A percentile compares a stretch with the other conserved stretches of the same genome.
These are phyloP conservation scores for Nezara viridula DNA, from an alignment of 2,888 invertebrate genomes.

Conservation along the genomic window DNA sequence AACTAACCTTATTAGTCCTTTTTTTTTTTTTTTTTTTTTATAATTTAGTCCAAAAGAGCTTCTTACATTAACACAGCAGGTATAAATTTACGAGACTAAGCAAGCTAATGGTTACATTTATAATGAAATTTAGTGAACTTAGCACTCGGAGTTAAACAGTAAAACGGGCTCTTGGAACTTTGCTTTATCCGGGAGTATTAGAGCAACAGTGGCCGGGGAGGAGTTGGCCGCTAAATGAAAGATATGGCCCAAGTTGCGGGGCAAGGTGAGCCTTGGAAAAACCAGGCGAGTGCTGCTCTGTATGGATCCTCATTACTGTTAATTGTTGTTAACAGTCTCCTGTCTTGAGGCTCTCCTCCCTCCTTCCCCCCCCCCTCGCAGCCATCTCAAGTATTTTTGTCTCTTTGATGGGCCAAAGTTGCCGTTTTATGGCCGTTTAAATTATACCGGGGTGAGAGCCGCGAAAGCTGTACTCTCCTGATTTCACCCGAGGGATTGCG, in stretches of 20 bases:
- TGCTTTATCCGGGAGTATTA: not conserved
- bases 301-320: constrained; percentile 35
- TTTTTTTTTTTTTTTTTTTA: not conserved
- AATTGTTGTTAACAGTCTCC: constrained; percentile 20
- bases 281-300: not conserved
- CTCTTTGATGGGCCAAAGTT: not conserved
- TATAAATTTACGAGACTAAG: constrained; percentile 9
- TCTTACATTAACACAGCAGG: not conserved
- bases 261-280: constrained; percentile 8
- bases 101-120: constrained; percentile 25
- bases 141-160: constrained; percentile 33
- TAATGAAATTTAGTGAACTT: constrained; percentile 41
- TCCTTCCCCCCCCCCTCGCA: not conserved
- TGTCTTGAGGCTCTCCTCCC: not conserved
- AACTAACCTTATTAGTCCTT: not conserved
- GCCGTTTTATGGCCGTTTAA: not conserved
- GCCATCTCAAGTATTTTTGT: not conserved
- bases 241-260: constrained; percentile 38
- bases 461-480: not conserved
- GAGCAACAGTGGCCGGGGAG: not conserved
- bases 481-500: not conserved
- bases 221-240: constrained; percentile 28
- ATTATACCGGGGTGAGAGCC: not conserved
- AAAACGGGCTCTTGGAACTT: constrained; percentile 33
- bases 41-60: not conserved